Conservation (phyloP, 2,113 vertebrate species). For the Meles meles region DNA sequence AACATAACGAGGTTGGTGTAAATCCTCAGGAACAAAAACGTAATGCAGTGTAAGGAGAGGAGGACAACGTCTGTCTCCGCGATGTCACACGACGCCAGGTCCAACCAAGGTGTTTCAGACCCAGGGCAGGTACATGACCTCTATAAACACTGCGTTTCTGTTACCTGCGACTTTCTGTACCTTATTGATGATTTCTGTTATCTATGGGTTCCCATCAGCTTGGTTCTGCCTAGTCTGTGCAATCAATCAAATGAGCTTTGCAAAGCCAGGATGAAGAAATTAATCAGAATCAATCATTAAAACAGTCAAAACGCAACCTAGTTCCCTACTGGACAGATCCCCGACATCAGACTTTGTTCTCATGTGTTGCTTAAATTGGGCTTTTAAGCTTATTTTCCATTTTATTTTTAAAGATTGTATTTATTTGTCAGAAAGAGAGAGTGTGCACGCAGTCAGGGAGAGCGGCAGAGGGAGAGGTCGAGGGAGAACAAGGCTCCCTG, state of each 20-base stretch:
- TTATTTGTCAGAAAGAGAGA: too few relatives aligned
- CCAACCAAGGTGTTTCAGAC: background rate
- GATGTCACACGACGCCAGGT: accelerated
- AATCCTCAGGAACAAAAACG: background rate
- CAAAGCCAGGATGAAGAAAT: background rate
- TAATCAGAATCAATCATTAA: background rate
- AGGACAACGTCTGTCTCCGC: accelerated
- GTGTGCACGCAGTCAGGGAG: too few relatives aligned
- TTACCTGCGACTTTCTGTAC: background rate
- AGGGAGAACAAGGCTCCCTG: background rate
- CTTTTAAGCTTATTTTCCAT: background rate
- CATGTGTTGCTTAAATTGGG: background rate
- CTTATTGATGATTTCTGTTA: background rate
- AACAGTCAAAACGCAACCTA: background rate
- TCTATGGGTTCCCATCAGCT: background rate
- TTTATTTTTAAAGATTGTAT: background rate
- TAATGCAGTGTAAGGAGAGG: background rate
- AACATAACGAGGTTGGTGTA: background rate
- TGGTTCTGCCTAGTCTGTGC: background rate
- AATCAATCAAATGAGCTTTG: background rate
- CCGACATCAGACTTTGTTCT: background rate
- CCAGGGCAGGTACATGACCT: background rate
- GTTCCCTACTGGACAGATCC: background rate
- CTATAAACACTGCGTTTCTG: background rate
- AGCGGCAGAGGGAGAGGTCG: background rate